These are phyloP conservation scores for Drosophila neocordata DNA, from an alignment of 1,140 invertebrate genomes.

Conservation along the genomic window DNA sequence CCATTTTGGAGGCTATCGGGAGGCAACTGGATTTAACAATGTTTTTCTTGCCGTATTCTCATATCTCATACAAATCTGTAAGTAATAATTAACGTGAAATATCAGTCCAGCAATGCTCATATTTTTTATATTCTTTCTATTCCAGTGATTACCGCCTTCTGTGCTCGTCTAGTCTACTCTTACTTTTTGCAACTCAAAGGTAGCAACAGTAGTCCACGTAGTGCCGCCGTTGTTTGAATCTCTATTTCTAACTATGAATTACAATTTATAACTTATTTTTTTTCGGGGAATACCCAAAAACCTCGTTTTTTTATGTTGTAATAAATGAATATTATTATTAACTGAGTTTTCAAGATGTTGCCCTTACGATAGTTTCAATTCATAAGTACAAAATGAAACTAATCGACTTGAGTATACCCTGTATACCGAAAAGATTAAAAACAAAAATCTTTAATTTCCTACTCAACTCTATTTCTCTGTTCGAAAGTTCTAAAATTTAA, in stretches of 20 bases:
- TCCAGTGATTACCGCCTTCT: slow-evolving; percentile 54
- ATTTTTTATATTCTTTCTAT: background rate
- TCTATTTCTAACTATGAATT: background rate
- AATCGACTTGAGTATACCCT: too few relatives aligned
- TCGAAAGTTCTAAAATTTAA: too few relatives aligned
- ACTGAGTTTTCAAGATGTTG: too few relatives aligned
- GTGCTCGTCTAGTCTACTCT: slow-evolving; percentile 69
- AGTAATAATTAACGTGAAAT: slow-evolving; percentile 27
- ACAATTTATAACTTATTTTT: slow-evolving; percentile 1
- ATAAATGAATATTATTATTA: slow-evolving; percentile 29
- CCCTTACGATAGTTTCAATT: too few relatives aligned
- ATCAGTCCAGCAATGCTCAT: background rate
- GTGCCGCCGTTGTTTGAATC: slow-evolving; percentile 55
- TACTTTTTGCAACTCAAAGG: slow-evolving; percentile 63
- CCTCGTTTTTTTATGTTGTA: slow-evolving; percentile 2
- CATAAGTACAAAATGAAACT: too few relatives aligned
- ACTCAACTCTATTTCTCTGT: too few relatives aligned
- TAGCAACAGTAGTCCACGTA: slow-evolving; percentile 37
- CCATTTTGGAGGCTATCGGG: slow-evolving; percentile 66
- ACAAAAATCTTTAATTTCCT: too few relatives aligned
- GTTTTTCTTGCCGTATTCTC: slow-evolving; percentile 45
- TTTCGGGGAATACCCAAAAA: background rate
- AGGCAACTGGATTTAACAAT: slow-evolving; percentile 44
- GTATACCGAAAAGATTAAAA: too few relatives aligned
- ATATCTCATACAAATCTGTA: slow-evolving; percentile 51